Percentiles rank a stretch among this genome's conserved stretches.
Conservation (phyloP, 2,113 vertebrate genomes). For the Strix aluco region DNA sequence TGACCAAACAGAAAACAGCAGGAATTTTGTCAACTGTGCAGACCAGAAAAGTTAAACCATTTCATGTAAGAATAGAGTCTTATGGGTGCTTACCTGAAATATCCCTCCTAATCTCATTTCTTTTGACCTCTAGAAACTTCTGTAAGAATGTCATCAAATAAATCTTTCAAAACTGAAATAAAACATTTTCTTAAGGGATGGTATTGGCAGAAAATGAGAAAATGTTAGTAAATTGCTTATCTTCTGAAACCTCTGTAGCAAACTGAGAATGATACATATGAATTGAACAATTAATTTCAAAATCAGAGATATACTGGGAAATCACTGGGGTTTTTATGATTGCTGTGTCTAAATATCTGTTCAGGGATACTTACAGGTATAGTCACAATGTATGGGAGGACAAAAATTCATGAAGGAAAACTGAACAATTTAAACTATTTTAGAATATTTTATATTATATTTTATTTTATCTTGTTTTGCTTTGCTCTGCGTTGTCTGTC, state of each 20-base stretch:
- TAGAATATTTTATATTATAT: background rate
- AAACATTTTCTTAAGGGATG: background rate
- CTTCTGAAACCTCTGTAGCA: background rate
- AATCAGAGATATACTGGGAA: background rate
- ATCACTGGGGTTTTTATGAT: background rate
- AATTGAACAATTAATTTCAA: background rate
- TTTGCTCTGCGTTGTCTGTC: background rate
- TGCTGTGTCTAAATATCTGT: background rate
- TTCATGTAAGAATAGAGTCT: background rate
- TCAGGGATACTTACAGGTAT: background rate
- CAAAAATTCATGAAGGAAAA: background rate
- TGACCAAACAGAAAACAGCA: background rate
- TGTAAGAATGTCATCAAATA: background rate
- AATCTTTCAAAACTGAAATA: background rate
- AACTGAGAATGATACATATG: background rate
- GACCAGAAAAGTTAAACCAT: background rate
- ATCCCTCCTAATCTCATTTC: background rate
- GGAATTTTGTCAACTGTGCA: background rate
- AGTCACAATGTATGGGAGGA: background rate
- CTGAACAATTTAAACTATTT: background rate
- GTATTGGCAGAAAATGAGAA: background rate
- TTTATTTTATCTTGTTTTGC: background rate
- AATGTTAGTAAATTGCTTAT: background rate
- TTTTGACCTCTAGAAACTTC: background rate
- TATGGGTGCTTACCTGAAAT: background rate